Evolutionary conservation across 1,140 invertebrate species (phyloP), one percentile per base, ranked within the genome.

Genomic region (Macrocentrus cingulum): DNA sequence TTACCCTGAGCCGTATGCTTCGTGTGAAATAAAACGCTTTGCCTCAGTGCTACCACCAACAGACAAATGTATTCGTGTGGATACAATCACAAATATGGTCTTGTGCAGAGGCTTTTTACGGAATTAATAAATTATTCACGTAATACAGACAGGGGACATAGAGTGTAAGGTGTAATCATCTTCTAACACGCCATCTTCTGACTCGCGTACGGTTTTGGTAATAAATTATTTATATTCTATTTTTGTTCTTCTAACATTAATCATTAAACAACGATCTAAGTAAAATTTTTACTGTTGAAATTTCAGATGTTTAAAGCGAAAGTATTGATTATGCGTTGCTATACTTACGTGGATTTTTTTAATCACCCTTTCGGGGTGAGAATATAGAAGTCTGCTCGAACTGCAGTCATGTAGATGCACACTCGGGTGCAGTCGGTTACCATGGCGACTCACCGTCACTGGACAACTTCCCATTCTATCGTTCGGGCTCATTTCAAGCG

Each of bases 371-470:
- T 29, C n/a, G 15, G 29, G 13, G 9, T n/a, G 11, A n/a, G 29
- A 16, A 29, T 7, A 13, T 32, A 32, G 29, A 49, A 49, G 19
- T 32, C 29, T 49, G 15, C 13, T 49, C 29, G 46, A 49, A 23
- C 29, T 75, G 75, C 74, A 77, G 69, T 71, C 66, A 70, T 66
- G 61, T 57, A 52, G 51, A 63, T 53, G 61, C 55, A 60, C 29
- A 52, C 18, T 52, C 29, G 69, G 74, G 71, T 77, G 75, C 76
- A 79, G 78, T 79, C 77, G 74, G 77, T 80, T 77, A 66, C 77
- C 74, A 79, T 80, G 71, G 72, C 65, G 66, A 80, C 73, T 71
- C 71, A 73, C 69, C 76, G 75, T 75, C 71, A 76, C 77, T 77
- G 76, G 78, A 79, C 77, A 77, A 73, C 68, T 50, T 57, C 59